These are phyloP conservation scores for Rhagonycha lutea DNA, from an alignment of 2,888 invertebrate species.

Conservation along the genomic window DNA sequence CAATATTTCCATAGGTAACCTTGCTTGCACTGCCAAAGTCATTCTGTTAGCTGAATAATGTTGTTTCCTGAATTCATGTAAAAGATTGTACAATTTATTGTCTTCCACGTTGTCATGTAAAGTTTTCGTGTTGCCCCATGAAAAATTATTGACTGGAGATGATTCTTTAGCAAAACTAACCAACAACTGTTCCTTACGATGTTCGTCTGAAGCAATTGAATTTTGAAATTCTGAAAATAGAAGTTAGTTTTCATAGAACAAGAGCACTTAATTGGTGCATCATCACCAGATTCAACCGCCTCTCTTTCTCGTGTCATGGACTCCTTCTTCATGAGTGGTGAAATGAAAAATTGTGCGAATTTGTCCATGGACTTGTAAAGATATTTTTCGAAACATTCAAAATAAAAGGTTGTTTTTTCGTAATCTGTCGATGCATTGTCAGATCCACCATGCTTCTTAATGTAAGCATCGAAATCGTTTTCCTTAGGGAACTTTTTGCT, in stretches of 20 bases:
- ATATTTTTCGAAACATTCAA: constrained; percentile 85
- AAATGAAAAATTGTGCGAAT: too few species aligned
- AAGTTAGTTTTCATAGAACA: too few species aligned
- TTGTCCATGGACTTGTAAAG: too few species aligned
- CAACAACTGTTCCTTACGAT: constrained; percentile 77
- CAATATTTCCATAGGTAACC: too few species aligned
- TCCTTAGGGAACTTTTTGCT: constrained; percentile 84
- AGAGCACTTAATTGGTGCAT: too few species aligned
- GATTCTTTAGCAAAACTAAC: constrained; percentile 67
- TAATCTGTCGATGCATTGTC: constrained; percentile 88
- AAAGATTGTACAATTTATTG: constrained; percentile 67
- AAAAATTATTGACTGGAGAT: constrained; percentile 79
- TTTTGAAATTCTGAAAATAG: too few species aligned
- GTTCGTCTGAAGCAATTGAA: constrained; percentile 73
- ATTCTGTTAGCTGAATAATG: constrained; percentile 90
- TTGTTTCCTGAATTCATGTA: constrained; percentile 74
- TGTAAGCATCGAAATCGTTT: constrained; percentile 81
- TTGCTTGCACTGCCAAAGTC: too few species aligned
- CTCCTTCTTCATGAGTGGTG: too few species aligned
- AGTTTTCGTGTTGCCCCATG: constrained; percentile 83
- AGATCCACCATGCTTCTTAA: constrained; percentile 82
- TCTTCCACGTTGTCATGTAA: constrained; percentile 70
- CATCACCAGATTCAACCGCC: too few species aligned
- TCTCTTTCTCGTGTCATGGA: too few species aligned
- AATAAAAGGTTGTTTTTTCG: constrained; percentile 86